phyloP scores from a whole-genome alignment of 2,888 invertebrate genomes.

The Corbicula japonica region DNA sequence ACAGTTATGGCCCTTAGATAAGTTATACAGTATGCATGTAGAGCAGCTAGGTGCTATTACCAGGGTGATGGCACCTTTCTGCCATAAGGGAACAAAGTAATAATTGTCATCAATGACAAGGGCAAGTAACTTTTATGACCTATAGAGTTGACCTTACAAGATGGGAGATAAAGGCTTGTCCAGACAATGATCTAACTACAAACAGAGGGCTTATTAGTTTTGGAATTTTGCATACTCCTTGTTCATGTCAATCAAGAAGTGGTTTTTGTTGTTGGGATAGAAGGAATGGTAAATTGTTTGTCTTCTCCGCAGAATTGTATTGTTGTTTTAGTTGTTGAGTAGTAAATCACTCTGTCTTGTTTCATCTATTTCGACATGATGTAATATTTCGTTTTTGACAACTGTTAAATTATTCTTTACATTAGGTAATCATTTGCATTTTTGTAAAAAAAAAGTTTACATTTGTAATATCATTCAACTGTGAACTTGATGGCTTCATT shows the following conservation, averaged over 20 bases:
- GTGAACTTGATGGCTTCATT: slow-evolving; percentile 26
- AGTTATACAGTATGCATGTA: no score
- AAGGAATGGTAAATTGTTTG: slow-evolving; percentile 40
- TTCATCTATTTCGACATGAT: slow-evolving; percentile 14
- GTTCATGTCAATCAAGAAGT: slow-evolving; percentile 47
- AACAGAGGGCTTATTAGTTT: slow-evolving; percentile 35
- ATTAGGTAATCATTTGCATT: slow-evolving; percentile 36
- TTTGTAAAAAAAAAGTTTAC: slow-evolving; percentile 16
- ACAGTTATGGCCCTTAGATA: no score
- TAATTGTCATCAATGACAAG: no score
- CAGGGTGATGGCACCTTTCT: no score
- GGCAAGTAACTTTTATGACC: no score
- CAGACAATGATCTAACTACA: no score
- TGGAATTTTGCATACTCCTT: slow-evolving; percentile 36
- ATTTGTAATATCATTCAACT: slow-evolving; percentile 27
- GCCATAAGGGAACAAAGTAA: no score
- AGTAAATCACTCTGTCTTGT: slow-evolving; percentile 47
- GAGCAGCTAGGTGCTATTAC: no score
- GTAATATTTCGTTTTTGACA: slow-evolving; percentile 35
- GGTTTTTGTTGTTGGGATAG: slow-evolving; percentile 15
- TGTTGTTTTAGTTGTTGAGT: slow-evolving; percentile 42
- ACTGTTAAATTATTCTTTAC: slow-evolving; percentile 15
- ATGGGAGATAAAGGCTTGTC: no score
- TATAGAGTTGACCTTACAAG: no score
- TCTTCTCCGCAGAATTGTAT: slow-evolving; percentile 11